Evolutionary conservation across 2,113 vertebrate genomes (phyloP), one percentile per base, ranked within the genome.

Genomic region (Scatophagus argus): DNA sequence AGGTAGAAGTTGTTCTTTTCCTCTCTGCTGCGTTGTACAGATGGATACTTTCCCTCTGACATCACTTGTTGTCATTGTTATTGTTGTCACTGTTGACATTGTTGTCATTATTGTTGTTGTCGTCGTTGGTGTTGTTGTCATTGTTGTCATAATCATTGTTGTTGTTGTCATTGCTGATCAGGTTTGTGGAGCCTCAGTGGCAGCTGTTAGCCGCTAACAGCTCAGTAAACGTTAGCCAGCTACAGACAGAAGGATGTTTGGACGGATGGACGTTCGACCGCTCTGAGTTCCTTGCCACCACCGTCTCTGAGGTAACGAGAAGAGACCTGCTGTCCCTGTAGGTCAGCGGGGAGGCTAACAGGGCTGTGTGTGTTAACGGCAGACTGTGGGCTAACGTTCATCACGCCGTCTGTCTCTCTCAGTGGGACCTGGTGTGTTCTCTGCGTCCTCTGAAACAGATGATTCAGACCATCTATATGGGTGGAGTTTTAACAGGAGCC

Each of bases 181-280:
- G 92, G 74, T 93, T 67, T 32, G 84, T 82, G 39, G 65, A 21
- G 27, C 89, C 90, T 66, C 92, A 93, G 72, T 92, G 89, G 95
- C 90, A 91, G 11, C 88, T 91, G 4, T 58, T 86, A 12, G 16
- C 14, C 1, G 2, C 34, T 16, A 60, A 36, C 7, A 56, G 43
- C 43, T 90, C 91, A 2, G 83, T 71, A 25, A 71, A 88, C 27
- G 0, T 83, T 9, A 94, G 79, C 76, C 17, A 32, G 19, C 43
- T 58, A 16, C 62, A 88, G 67, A 94, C 93, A 0, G 93, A 95
- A 75, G 77, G 34, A 7, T 97, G 96, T 69, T 9, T 65, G 5
- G 92, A 97, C 0, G 96, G 96, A 23, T 97, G 96, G 96, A 89
- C 92, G 4, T 97, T 95, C 0, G 93, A 96, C 69, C 88, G 47